A percentile compares a stretch with the other conserved stretches of the same genome.
Conservation (phyloP, 2,113 vertebrate species). For the Festucalex cinctus region DNA sequence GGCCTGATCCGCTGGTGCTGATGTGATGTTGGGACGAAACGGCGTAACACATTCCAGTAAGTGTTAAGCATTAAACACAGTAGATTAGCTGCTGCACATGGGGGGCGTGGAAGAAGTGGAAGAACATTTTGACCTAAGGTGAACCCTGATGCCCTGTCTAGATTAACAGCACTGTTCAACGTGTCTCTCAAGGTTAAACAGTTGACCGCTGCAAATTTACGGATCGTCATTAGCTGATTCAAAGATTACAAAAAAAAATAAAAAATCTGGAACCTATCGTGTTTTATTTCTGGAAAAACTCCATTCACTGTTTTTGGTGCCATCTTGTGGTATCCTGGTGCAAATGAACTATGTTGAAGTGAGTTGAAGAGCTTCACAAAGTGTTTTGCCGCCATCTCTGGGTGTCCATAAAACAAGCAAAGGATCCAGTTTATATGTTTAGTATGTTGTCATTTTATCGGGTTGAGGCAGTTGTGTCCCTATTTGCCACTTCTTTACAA, state of each 20-base stretch:
- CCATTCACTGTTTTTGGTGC: background rate
- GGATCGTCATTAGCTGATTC: background rate
- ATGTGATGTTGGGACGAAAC: constrained; percentile 30
- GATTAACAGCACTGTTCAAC: background rate
- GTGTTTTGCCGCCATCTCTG: too few species aligned
- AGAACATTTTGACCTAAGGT: constrained; percentile 10
- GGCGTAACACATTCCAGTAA: constrained; percentile 45
- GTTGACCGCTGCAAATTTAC: background rate
- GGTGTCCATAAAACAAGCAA: background rate
- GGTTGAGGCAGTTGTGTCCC: too few species aligned
- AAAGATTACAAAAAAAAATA: too few species aligned
- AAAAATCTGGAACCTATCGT: too few species aligned
- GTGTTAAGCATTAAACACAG: constrained; percentile 20
- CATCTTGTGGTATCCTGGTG: background rate
- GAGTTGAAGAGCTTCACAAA: background rate
- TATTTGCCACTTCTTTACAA: background rate
- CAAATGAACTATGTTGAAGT: background rate
- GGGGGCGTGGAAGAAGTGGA: constrained; percentile 9
- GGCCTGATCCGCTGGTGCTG: constrained; percentile 20
- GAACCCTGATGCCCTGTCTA: constrained; percentile 2
- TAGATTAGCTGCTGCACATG: constrained; percentile 50
- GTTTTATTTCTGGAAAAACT: too few species aligned
- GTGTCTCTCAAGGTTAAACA: background rate
- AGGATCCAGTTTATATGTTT: too few species aligned
- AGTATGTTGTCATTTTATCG: too few species aligned